Conservation (phyloP, 2,113 vertebrate genomes). For the Fulica atra region DNA sequence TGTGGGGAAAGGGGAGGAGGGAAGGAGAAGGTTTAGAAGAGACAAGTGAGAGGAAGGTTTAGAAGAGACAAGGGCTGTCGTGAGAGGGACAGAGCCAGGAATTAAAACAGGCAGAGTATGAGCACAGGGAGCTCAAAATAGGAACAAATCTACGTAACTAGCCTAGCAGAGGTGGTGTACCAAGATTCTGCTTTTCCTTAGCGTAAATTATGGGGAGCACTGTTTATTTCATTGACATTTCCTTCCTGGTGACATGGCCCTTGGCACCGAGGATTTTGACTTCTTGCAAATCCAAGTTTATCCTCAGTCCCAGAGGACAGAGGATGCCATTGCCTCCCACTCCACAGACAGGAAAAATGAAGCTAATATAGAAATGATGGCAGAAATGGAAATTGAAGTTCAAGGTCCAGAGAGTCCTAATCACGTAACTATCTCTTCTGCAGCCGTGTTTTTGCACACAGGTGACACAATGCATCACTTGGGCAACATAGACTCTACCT, state of each 20-base stretch:
- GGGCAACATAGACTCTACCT: fast-evolving
- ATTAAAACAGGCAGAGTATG: background rate
- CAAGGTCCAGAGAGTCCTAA: background rate
- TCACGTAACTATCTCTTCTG: background rate
- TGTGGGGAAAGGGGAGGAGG: background rate
- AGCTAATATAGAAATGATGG: background rate
- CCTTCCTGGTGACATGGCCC: fast-evolving
- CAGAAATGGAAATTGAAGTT: background rate
- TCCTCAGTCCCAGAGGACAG: background rate
- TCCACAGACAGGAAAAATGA: background rate
- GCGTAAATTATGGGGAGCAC: fast-evolving
- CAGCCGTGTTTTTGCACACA: background rate
- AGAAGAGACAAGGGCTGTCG: background rate
- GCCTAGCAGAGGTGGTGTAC: background rate
- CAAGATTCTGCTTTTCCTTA: background rate
- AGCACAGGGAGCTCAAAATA: background rate
- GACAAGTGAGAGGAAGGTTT: fast-evolving
- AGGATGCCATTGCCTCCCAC: background rate
- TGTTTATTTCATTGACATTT: background rate
- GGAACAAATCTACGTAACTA: background rate
- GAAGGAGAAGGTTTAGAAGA: background rate
- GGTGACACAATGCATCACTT: background rate
- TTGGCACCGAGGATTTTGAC: background rate
- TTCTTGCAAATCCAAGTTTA: background rate
- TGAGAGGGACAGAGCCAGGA: background rate